These are phyloP conservation scores for Morinoia aosen DNA, from an alignment of 2,888 invertebrate species.

Conservation along the genomic window DNA sequence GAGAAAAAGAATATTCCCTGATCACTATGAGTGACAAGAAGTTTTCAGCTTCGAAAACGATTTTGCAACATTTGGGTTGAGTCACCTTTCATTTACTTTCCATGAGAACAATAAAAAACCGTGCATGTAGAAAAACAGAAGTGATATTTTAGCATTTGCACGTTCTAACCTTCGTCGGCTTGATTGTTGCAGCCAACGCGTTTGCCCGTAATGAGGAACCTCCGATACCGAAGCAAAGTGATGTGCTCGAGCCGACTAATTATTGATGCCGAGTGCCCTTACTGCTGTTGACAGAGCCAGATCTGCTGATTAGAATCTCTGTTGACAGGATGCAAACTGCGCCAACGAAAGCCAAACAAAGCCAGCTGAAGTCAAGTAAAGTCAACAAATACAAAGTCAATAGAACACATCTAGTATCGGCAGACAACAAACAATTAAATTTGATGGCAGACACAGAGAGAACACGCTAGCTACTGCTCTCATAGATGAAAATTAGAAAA, in stretches of 20 bases:
- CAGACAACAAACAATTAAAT: background rate
- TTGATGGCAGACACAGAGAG: background rate
- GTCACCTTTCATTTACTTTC: no score
- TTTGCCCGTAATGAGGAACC: background rate
- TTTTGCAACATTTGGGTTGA: no score
- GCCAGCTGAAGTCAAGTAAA: background rate
- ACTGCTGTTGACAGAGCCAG: background rate
- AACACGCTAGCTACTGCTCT: background rate
- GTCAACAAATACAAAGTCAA: background rate
- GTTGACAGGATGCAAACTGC: slow-evolving; percentile 3
- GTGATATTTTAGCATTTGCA: background rate
- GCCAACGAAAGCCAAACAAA: slow-evolving; percentile 4
- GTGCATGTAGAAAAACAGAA: no score
- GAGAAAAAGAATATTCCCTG: no score
- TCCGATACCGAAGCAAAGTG: background rate
- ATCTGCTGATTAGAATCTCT: slow-evolving; percentile 12
- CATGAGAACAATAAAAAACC: no score
- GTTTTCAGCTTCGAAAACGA: no score
- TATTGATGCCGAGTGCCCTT: background rate
- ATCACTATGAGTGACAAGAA: no score
- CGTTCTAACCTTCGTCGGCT: background rate
- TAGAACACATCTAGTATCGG: background rate
- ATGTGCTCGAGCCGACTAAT: background rate
- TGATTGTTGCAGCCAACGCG: background rate
- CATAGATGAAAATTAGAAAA: background rate